Evolutionary conservation across 2,888 invertebrate species (phyloP).

Genomic region (Liopterus haemorrhoidalis): DNA sequence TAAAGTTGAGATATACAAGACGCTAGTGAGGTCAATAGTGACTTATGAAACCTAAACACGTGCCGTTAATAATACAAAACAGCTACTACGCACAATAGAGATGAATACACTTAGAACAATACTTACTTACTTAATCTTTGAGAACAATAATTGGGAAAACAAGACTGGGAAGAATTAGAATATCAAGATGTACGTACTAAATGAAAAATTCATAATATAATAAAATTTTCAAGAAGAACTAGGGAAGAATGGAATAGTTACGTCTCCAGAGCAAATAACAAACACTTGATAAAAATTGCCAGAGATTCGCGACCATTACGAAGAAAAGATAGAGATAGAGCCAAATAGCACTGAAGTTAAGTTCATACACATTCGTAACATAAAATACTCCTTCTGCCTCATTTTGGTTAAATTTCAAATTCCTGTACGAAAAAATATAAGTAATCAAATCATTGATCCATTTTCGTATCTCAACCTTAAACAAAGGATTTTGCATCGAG

Average conservation of each 20-base stretch:
- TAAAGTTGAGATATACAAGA: conserved; percentile 22
- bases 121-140: too few relatives aligned
- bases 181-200: conserved; percentile 9
- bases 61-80: conserved; percentile 21
- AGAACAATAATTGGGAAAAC: conserved; percentile 10
- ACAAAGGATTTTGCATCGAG: too few relatives aligned
- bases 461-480: too few relatives aligned
- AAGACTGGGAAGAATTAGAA: conserved; percentile 13
- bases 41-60: conserved; percentile 23
- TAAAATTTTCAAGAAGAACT: conserved; percentile 2
- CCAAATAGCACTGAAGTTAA: too few relatives aligned
- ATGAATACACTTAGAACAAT: conserved; percentile 20
- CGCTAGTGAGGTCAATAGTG: conserved; percentile 20
- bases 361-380: too few relatives aligned
- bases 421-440: too few relatives aligned
- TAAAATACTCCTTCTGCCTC: too few relatives aligned
- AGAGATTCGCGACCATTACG: too few relatives aligned
- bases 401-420: too few relatives aligned
- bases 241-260: conserved; percentile 1
- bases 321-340: too few relatives aligned
- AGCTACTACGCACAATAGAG: conserved; percentile 12
- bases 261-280: background rate
- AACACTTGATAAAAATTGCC: background rate
- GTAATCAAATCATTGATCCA: too few relatives aligned
- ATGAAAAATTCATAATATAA: conserved; percentile 9